Base-by-base conservation (phyloP, 2,888 invertebrate genomes). In the Pogonocherus hispidulus region DNA sequence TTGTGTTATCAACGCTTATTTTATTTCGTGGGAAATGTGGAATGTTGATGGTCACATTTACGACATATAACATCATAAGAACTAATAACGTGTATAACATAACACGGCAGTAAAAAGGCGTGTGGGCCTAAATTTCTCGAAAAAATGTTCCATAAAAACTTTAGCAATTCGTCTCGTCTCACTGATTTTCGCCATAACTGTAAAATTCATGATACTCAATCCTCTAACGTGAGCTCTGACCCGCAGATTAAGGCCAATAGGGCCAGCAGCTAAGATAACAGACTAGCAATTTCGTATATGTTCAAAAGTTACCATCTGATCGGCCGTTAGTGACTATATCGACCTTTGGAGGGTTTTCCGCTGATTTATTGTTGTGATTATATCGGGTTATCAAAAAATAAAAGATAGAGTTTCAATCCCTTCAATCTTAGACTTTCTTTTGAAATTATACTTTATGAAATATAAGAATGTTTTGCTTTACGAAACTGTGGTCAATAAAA, bases 281-380 rank as follows among this genome's bases (percentile, higher is more conserved):
- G 63, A 57, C 54, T 55, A 47, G 70, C 68, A 70, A 69, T 70
- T 70, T 72, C 64, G 67, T 68, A 55, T 64, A 68, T 68, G 67
- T 68, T 71, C 69, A 51, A 52, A 59, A 66, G 62, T 62, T 62
- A 51, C 62, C 62, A 62, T 62, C 62, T 49, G 62, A 62, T 62
- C 62, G 62, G 62, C 62, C 62, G 62, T 62, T 62, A 51, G 62
- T 37, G 62, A 62, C 51, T 62, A 46, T 62, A 62, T 62, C 62
- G 62, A 62, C 62, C 37, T 51, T 51, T 35, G 32, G 32, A 62
- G 62, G 62, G 37, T 23, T 51, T 37, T 37, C 37, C 37, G 62
- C 49, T 62, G 51, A 62, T 62, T 62, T 62, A 62, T 49, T 51
- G 37, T 51, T 14, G 32, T 22, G 62, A 62, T 62, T 51, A 62